These are phyloP conservation scores for Pseudorhombus dupliciocellatus DNA, from an alignment of 2,113 vertebrate genomes.

Conservation along the genomic window DNA sequence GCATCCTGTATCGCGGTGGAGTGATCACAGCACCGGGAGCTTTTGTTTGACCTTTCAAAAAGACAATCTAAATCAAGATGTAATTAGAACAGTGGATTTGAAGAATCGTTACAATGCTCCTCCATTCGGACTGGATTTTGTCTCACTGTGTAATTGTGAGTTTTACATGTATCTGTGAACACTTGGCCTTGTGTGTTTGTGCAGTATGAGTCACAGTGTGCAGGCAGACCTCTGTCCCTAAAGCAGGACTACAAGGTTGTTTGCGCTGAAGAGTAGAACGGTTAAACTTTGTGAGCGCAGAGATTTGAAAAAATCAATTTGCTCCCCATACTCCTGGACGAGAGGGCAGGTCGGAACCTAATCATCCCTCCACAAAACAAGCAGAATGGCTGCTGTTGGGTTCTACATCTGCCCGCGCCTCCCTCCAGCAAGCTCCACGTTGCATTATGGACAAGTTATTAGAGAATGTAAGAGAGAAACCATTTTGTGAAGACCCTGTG, in stretches of 20 bases:
- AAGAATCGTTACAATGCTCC: too few species aligned
- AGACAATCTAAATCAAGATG: too few species aligned
- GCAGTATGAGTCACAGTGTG: neutral
- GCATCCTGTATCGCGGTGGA: too few species aligned
- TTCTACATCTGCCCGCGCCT: constrained; percentile 31
- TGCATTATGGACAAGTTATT: neutral
- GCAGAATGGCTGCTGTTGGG: constrained; percentile 56
- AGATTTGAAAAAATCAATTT: constrained; percentile 43
- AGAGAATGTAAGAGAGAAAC: neutral
- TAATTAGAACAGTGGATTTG: too few species aligned
- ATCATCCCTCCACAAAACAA: constrained; percentile 59
- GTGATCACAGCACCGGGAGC: too few species aligned
- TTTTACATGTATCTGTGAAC: neutral
- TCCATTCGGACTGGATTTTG: too few species aligned
- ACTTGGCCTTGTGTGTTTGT: neutral
- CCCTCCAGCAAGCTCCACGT: constrained; percentile 1
- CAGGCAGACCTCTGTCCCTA: constrained; percentile 15
- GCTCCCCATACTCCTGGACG: constrained; percentile 36
- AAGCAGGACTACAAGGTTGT: constrained; percentile 39
- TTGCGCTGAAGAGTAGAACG: constrained; percentile 34
- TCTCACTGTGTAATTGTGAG: neutral
- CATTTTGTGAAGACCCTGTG: neutral
- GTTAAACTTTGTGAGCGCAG: constrained; percentile 42
- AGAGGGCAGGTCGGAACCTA: constrained; percentile 47
- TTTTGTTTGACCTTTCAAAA: too few species aligned